Evolutionary conservation across 1,140 invertebrate genomes (phyloP), one percentile per base, ranked within the genome.

Genomic region (Drosophila aff.): DNA sequence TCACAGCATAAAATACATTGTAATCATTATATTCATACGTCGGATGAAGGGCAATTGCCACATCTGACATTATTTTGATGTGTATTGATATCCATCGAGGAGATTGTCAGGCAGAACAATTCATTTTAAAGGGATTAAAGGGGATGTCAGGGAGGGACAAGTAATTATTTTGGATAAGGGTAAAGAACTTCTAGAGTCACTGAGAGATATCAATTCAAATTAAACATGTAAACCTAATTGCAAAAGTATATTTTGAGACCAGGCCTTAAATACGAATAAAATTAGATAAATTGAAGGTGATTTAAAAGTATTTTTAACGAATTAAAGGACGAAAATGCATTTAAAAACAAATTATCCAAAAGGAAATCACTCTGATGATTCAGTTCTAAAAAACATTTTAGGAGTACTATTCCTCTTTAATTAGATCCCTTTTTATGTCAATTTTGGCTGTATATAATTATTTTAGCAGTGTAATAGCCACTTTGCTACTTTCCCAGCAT

Each of bases 61-160:
- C 15, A 59, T 43, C 71, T 74, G 71, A 74, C 53, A 74, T 73
- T 9, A 61, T 74, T 71, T 31, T 73, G 46, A 74, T 74, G 46
- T 73, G 38, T 52, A 74, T 73, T 73, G 46, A 61, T 52, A 52
- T 61, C 21, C 28, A 47, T 50, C 28, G 10, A 21, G 9, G 9
- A 18, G 44, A 41, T 50, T 73, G 69, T 44, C 63, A 44, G 63
- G 33, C 44, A 73, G 31, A 11, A 38, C 41, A 73, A 73, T 73
- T 73, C 61, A 61, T 52, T 52, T 60, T 28, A n/a, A 21, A 23
- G 38, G 23, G 53, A 61, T 72, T n/a, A 73, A 73, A 43, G 10
- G 10, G 11, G 41, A 36, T 23, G 15, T 41, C 11, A 28, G 10
- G 8, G 18, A 11, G 18, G 16, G 21, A 60, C 36, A 60, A n/a